Evolutionary conservation across 64 coral and sea anemone genomes (phyloP), one percentile per base, ranked within the genome.

Genomic region (Porites lutea): DNA sequence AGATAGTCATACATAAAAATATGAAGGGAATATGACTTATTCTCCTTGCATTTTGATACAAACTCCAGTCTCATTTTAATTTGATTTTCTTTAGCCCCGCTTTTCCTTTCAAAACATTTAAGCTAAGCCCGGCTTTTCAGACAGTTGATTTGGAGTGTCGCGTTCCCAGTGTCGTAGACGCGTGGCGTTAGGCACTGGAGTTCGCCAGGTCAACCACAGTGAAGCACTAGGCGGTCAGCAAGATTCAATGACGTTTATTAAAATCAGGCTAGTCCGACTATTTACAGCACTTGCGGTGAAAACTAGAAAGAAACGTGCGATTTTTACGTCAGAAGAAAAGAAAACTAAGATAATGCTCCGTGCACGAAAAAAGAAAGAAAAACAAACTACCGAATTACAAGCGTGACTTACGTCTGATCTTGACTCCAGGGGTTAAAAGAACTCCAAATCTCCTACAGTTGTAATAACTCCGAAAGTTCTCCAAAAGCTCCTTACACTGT

Each of bases 201-300:
- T 72, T 92, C 60, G 82, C 90, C 90, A 87, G 90, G 37, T 92
- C 63, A 87, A 92, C 90, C 90, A 92, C 82, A 50, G 19, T 74
- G 64, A 87, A 52, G 46, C 4, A 51, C 16, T 49, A 77, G 46
- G 74, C 48, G 5, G 74, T n/a, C 46, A 77, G 46, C 46, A 77
- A 51, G 74, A 77, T 77, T 77, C 74, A 77, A 77, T 18, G 46
- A 4, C 49, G 74, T 77, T 77, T 77, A 77, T 77, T 77, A 7
- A 50, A 77, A 71, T 71, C 68, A 71, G 68, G 50, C 51, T 78
- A 78, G 51, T 54, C 18, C 16, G 75, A 78, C 75, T 78, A 78
- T 78, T 57, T 78, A 78, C 75, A 78, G 75, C 75, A 78, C 75
- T 78, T 78, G 75, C 75, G 50, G 51, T 78, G 50, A 78, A 78